A percentile compares a stretch with the other conserved stretches of the same genome.
Conservation (phyloP, 2,888 invertebrate species). For the Scelioninae gen. 2 region DNA sequence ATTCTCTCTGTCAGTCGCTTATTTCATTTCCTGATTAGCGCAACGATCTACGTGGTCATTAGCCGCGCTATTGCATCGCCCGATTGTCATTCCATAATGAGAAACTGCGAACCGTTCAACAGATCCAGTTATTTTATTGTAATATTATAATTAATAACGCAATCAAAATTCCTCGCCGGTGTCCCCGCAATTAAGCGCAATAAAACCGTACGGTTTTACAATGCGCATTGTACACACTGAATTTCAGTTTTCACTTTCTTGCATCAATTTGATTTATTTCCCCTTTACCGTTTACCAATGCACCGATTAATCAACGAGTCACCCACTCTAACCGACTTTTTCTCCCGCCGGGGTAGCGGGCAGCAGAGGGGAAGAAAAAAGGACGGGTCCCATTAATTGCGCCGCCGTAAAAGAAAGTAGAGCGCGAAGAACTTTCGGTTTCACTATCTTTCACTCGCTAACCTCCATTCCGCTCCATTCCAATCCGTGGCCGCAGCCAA, state of each 20-base stretch:
- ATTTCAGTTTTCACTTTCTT: too few species aligned
- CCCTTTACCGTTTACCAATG: not conserved
- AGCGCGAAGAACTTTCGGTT: constrained; percentile 72
- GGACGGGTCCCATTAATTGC: constrained; percentile 63
- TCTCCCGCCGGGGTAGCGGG: constrained; percentile 2
- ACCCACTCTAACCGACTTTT: constrained; percentile 36
- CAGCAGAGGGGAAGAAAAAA: constrained; percentile 26
- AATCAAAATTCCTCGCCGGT: too few species aligned
- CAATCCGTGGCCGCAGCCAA: constrained; percentile 53
- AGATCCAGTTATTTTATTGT: constrained; percentile 10
- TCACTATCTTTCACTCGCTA: constrained; percentile 69
- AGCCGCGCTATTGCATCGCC: constrained; percentile 64
- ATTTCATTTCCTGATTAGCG: constrained; percentile 73
- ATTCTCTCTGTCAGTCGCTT: constrained; percentile 65
- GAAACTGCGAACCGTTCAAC: constrained; percentile 23
- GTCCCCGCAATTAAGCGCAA: too few species aligned
- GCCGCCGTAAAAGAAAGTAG: constrained; percentile 70
- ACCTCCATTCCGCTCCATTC: constrained; percentile 66
- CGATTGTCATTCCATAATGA: constrained; percentile 48
- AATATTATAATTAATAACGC: too few species aligned
- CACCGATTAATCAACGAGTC: constrained; percentile 29
- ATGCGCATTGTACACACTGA: too few species aligned
- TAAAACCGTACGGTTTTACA: too few species aligned
- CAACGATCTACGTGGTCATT: constrained; percentile 69
- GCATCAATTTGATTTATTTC: not conserved